Conservation (phyloP, 2,113 vertebrate genomes). For the Balaeniceps rex region DNA sequence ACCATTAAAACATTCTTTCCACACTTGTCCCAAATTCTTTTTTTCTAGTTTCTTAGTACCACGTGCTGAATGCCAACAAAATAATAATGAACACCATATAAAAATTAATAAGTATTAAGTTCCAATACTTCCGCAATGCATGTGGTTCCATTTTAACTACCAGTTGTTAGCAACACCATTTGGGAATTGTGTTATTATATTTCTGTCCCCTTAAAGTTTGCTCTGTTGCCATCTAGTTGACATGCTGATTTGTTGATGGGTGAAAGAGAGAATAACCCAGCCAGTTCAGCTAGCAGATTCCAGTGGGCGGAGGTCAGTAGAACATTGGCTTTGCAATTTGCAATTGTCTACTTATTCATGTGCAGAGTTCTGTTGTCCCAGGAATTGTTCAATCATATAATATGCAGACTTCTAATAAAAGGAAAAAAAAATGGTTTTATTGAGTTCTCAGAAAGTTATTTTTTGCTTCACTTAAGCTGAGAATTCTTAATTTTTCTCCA, state of each 20-base stretch:
- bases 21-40: neutral
- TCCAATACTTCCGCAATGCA: neutral
- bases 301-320: neutral
- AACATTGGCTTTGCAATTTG: slow-evolving; percentile 16
- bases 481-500: neutral
- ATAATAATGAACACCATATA: neutral
- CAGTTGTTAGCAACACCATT: neutral
- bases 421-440: neutral
- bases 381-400: neutral
- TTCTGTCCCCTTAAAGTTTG: neutral
- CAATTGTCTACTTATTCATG: slow-evolving; percentile 26
- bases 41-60: neutral
- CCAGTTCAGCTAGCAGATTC: neutral
- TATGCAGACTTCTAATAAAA: neutral
- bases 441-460: neutral
- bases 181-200: neutral
- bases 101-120: neutral
- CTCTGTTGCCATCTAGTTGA: neutral
- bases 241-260: neutral
- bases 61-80: neutral
- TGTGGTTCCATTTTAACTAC: neutral
- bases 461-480: neutral
- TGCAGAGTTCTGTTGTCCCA: neutral
- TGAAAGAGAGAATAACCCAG: neutral
- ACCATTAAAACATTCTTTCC: neutral